These are phyloP conservation scores for Sternarchorhynchus goeldii DNA, from an alignment of 2,797 vertebrate species.

Conservation along the genomic window DNA sequence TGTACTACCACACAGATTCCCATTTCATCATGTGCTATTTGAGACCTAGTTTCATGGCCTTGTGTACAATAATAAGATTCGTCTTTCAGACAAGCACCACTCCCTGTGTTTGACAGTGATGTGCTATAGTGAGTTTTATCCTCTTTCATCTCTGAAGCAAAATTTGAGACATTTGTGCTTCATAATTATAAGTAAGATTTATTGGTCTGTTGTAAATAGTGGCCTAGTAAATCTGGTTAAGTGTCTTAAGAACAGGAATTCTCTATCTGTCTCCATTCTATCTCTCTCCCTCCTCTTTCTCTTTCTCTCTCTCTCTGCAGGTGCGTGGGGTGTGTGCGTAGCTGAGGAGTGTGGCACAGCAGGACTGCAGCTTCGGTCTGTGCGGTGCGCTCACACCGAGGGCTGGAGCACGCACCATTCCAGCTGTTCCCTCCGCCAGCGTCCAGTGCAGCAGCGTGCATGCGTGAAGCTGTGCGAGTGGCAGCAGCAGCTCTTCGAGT, in stretches of 20 bases:
- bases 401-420: slow-evolving; percentile 81
- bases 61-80: not conserved
- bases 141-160: not conserved
- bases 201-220: slow-evolving; percentile 1
- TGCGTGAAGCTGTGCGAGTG: slow-evolving; percentile 84
- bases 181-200: not conserved
- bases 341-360: slow-evolving; percentile 77
- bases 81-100: not conserved
- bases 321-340: slow-evolving; percentile 81
- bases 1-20: not conserved
- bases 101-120: slow-evolving; percentile 5
- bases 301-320: slow-evolving; percentile 60
- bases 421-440: slow-evolving; percentile 73
- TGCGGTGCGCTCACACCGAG: slow-evolving; percentile 82
- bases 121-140: not conserved
- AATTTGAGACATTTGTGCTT: not conserved
- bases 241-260: not conserved
- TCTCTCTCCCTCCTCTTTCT: slow-evolving; percentile 1
- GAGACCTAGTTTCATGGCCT: not conserved
- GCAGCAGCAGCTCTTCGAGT: slow-evolving; percentile 81
- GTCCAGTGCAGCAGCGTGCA: slow-evolving; percentile 74
- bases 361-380: slow-evolving; percentile 74
- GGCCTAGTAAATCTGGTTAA: not conserved
- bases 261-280: not conserved
- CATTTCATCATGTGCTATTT: slow-evolving; percentile 8